Percentiles rank a stretch among this genome's conserved stretches.
phyloP scores from a whole-genome alignment of 2,888 invertebrate species.

The Muscina levida region DNA sequence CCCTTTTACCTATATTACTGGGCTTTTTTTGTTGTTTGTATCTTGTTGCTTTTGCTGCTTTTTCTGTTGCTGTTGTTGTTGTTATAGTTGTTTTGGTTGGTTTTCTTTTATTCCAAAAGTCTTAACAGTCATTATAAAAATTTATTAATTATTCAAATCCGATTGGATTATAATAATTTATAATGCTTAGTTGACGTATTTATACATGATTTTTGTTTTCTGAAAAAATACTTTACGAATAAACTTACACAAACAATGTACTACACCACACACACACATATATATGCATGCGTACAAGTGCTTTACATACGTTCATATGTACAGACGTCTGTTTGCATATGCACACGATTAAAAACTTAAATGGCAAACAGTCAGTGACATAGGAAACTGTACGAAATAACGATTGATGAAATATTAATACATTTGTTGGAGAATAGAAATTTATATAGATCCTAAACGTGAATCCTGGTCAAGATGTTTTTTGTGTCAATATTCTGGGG shows the following conservation, averaged over 20 bases:
- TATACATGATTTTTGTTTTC: constrained; percentile 52
- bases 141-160: constrained; percentile 81
- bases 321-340: not conserved
- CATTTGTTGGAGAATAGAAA: too few species aligned
- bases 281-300: constrained; percentile 33
- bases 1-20: constrained; percentile 42
- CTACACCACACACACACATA: not conserved
- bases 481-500: too few species aligned
- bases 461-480: too few species aligned
- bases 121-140: constrained; percentile 65
- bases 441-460: too few species aligned
- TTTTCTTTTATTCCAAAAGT: constrained; percentile 50
- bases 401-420: too few species aligned
- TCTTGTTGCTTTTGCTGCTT: constrained; percentile 39
- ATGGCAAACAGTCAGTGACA: too few species aligned
- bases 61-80: constrained; percentile 1
- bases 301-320: constrained; percentile 16
- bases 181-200: constrained; percentile 72
- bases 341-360: constrained; percentile 17
- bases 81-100: constrained; percentile 37
- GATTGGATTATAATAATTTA: constrained; percentile 81
- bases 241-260: constrained; percentile 12
- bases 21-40: constrained; percentile 37
- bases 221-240: constrained; percentile 13
- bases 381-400: too few species aligned